A percentile compares a stretch with the other conserved stretches of the same genome.
phyloP scores from a whole-genome alignment of 2,888 invertebrate genomes.

The Drosophila basisetae region DNA sequence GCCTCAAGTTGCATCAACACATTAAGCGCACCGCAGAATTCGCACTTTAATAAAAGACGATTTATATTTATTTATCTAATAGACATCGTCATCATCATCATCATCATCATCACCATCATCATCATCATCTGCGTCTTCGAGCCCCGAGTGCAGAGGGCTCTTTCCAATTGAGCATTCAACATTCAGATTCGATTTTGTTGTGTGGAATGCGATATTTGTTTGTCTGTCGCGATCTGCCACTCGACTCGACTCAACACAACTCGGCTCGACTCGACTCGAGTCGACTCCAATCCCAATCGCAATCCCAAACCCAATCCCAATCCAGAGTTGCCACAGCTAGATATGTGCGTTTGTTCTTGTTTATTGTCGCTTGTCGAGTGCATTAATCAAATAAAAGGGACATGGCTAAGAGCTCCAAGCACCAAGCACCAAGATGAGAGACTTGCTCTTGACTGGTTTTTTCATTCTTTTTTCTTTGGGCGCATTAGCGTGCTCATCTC shows the following conservation, averaged over 20 bases:
- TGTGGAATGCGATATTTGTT: conserved; percentile 73
- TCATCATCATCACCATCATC: background rate
- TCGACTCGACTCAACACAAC: background rate
- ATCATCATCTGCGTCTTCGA: background rate
- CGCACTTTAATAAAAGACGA: conserved; percentile 76
- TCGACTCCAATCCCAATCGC: conserved; percentile 3
- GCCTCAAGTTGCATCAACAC: conserved; percentile 53
- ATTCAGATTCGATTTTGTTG: conserved; percentile 36
- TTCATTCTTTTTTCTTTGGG: background rate
- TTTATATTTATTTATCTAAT: conserved; percentile 76
- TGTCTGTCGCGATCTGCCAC: conserved; percentile 49
- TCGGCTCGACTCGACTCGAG: background rate
- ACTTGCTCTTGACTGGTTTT: conserved; percentile 12
- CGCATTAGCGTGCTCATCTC: conserved; percentile 69
- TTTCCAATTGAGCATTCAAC: conserved; percentile 39
- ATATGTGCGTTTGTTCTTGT: conserved; percentile 63
- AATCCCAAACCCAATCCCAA: background rate
- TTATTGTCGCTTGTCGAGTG: conserved; percentile 81
- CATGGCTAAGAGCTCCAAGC: conserved; percentile 5
- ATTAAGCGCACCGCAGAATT: conserved; percentile 68
- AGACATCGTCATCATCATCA: conserved; percentile 59
- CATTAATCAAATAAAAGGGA: conserved; percentile 76
- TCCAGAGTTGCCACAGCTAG: conserved; percentile 23
- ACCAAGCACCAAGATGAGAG: background rate
- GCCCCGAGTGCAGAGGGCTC: conserved; percentile 2